Base-by-base conservation (phyloP, 2,113 vertebrate genomes). In the Stegastes partitus region DNA sequence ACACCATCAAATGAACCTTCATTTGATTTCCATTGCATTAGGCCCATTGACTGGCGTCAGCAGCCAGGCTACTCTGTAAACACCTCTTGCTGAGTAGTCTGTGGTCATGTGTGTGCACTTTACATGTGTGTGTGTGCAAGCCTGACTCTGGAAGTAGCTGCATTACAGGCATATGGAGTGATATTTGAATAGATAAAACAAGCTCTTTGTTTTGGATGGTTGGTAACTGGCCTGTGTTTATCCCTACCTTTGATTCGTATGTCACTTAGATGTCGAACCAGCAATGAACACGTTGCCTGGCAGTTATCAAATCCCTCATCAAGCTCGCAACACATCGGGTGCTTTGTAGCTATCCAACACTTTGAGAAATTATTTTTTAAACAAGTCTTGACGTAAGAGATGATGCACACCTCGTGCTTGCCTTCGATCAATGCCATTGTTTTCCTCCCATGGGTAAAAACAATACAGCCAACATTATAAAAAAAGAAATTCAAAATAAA, bases 1-100 rank as follows among this genome's bases (percentile, higher is more conserved):
- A 84, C 81, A 90, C 73, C 88, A 88, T 89, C 78, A 84, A 70
- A 92, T 87, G 82, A 88, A 75, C 81, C 88, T 82, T 90, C 84
- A 89, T 93, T 90, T 92, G 85, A 93, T 93, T 94, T 93, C 90
- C 92, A 91, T 90, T 83, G 79, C 93, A 93, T 94, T 93, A 93
- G 81, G 83, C 51, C 77, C 76, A 73, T 74, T 82, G 78, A 77
- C 82, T 92, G 89, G 93, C 91, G 82, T 93, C 92, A 93, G 85
- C 85, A 66, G 84, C 44, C 47, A 19, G 70, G 76, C 68, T 55
- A 44, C 85, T 93, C 78, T 88, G 90, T 90, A 91, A 93, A 93
- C 89, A 92, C 65, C 31, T 78, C 83, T 62, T 37, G 23, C 56
- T 84, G 86, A 86, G 84, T 74, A 49, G 75, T 74, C 72, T 84